phyloP scores from a whole-genome alignment of 2,888 invertebrate genomes.

The Pyrochroa serraticornis region DNA sequence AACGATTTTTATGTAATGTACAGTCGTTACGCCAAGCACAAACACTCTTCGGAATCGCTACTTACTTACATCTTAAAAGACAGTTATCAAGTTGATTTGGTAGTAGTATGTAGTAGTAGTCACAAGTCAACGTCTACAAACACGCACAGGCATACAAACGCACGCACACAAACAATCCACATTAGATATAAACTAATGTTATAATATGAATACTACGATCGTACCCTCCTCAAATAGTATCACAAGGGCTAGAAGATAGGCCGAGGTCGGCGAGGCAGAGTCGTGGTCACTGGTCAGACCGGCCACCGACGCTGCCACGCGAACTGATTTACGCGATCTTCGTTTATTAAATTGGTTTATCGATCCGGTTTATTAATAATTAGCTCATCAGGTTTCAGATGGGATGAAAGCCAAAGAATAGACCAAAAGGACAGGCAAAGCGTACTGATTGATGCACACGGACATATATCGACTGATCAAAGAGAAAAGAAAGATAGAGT shows the following conservation, averaged over 20 bases:
- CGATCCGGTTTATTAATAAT: constrained; percentile 37
- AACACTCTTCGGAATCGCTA: constrained; percentile 51
- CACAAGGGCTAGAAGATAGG: constrained; percentile 49
- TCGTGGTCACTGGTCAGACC: constrained; percentile 36
- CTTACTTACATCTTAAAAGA: constrained; percentile 23
- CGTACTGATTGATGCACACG: constrained; percentile 47
- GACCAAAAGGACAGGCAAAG: constrained; percentile 53
- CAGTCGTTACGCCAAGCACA: constrained; percentile 53
- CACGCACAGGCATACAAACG: constrained; percentile 35
- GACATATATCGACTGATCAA: constrained; percentile 30
- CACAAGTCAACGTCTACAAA: constrained; percentile 37
- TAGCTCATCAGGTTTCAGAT: constrained; percentile 53
- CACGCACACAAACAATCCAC: constrained; percentile 50
- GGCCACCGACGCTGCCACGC: constrained; percentile 46
- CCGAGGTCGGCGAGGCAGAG: constrained; percentile 52
- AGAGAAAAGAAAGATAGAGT: constrained; percentile 28
- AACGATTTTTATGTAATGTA: constrained; percentile 42
- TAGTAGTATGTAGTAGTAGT: background rate
- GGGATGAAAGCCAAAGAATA: constrained; percentile 57
- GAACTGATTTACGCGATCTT: constrained; percentile 40
- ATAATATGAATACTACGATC: constrained; percentile 50
- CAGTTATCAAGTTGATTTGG: background rate
- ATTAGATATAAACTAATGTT: constrained; percentile 45
- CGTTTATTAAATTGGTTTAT: constrained; percentile 41
- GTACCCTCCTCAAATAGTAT: constrained; percentile 58